Evolutionary conservation across 2,888 invertebrate species (phyloP).

Genomic region (Coecobrya sp.): DNA sequence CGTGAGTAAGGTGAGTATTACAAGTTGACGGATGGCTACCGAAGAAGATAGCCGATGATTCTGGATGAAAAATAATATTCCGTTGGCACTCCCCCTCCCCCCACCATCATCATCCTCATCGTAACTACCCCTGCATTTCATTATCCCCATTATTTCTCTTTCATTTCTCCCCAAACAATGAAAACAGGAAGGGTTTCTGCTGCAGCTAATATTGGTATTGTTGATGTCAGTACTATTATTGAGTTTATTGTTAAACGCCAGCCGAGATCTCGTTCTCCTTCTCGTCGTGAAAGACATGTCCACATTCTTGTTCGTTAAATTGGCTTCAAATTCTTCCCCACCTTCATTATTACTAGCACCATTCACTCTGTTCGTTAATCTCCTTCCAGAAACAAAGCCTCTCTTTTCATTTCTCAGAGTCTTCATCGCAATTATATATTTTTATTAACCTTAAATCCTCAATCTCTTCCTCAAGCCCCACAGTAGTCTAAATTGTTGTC

Average conservation of each 20-base stretch:
- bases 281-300: constrained; percentile 33
- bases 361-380: not conserved
- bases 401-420: not conserved
- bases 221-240: not conserved
- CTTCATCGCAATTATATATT: not conserved
- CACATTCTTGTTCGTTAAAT: not conserved
- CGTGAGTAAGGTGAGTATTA: constrained; percentile 10
- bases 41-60: not conserved
- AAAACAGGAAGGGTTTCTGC: not conserved
- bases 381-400: not conserved
- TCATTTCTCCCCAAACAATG: not conserved
- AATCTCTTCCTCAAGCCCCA: not conserved
- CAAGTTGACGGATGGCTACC: not conserved
- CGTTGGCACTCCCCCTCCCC: not conserved
- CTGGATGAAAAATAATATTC: not conserved
- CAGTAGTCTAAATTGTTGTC: not conserved
- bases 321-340: not conserved
- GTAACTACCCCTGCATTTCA: not conserved
- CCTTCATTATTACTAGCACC: not conserved
- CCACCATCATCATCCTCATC: too few species aligned
- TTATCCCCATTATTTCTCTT: not conserved
- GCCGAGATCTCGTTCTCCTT: not conserved
- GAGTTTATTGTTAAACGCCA: constrained; percentile 3
- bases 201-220: not conserved
- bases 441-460: not conserved